These are phyloP conservation scores for Caenorhabditis drosophilae DNA, from an alignment of 2,888 invertebrate species.

Conservation along the genomic window DNA sequence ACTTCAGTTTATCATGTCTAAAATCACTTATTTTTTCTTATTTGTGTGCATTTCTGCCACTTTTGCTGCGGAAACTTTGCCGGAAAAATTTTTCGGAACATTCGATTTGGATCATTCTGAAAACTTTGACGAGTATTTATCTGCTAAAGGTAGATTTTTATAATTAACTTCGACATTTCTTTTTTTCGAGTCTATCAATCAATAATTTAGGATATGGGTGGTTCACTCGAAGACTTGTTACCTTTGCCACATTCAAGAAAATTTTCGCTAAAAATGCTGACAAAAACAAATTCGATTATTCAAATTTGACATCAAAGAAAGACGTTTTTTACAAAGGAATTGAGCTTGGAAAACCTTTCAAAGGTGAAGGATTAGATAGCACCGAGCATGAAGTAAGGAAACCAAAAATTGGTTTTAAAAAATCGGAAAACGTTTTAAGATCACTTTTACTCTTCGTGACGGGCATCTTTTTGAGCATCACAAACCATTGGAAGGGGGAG, in stretches of 20 bases:
- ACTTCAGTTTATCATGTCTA: neutral
- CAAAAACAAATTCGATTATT: slow-evolving; percentile 44
- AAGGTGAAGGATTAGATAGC: slow-evolving; percentile 64
- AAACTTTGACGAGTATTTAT: slow-evolving; percentile 61
- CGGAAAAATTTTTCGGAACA: slow-evolving; percentile 57
- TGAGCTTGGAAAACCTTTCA: slow-evolving; percentile 58
- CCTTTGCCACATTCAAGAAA: slow-evolving; percentile 59
- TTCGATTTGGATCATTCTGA: slow-evolving; percentile 57
- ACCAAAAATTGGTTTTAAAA: too few species aligned
- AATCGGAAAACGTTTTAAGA: slow-evolving; percentile 46
- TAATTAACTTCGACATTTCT: neutral
- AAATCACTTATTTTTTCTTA: slow-evolving; percentile 15
- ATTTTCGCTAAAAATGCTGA: slow-evolving; percentile 41
- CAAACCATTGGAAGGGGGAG: slow-evolving; percentile 47
- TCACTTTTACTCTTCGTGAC: slow-evolving; percentile 52
- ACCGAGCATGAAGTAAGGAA: slow-evolving; percentile 63
- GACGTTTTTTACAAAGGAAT: slow-evolving; percentile 62
- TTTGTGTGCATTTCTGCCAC: slow-evolving; percentile 24
- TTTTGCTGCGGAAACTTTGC: slow-evolving; percentile 30
- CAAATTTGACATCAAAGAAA: slow-evolving; percentile 64
- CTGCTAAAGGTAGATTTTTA: slow-evolving; percentile 47
- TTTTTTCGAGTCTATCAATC: neutral
- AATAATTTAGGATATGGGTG: slow-evolving; percentile 51
- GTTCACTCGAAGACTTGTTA: slow-evolving; percentile 59
- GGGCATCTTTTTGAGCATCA: slow-evolving; percentile 54